Conservation (phyloP, 2,888 invertebrate genomes). For the Craniophora ligustri region DNA sequence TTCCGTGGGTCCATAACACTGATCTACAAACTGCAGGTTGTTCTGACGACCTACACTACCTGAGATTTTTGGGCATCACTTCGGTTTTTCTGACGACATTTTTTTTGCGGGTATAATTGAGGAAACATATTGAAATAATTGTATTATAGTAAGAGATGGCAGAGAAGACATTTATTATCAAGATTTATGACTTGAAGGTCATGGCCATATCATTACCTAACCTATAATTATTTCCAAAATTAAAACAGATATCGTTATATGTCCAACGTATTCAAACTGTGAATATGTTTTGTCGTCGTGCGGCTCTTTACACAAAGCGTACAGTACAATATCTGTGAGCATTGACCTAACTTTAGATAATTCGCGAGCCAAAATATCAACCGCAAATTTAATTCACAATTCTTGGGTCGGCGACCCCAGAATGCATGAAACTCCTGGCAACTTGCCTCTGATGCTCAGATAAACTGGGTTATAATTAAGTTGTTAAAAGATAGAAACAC, state of each 20-base stretch:
- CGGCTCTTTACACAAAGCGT: conserved; percentile 12
- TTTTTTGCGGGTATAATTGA: too few species aligned
- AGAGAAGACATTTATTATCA: too few species aligned
- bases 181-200: too few species aligned
- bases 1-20: too few species aligned
- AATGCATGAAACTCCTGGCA: conserved; percentile 64
- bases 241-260: background rate
- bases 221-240: too few species aligned
- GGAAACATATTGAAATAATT: too few species aligned
- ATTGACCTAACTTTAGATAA: conserved; percentile 52
- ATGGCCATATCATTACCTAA: too few species aligned
- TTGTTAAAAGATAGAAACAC: conserved; percentile 52
- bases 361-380: conserved; percentile 51
- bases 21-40: too few species aligned
- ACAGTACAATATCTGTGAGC: conserved; percentile 39
- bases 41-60: too few species aligned
- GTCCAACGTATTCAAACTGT: conserved; percentile 5
- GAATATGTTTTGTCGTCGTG: conserved; percentile 1
- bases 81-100: too few species aligned
- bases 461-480: conserved; percentile 61
- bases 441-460: conserved; percentile 58
- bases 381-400: conserved; percentile 55
- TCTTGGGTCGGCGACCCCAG: conserved; percentile 56
- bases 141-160: too few species aligned
- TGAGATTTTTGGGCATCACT: too few species aligned